Evolutionary conservation across 2,888 invertebrate species (phyloP).

Genomic region (Gryllus longicercus): DNA sequence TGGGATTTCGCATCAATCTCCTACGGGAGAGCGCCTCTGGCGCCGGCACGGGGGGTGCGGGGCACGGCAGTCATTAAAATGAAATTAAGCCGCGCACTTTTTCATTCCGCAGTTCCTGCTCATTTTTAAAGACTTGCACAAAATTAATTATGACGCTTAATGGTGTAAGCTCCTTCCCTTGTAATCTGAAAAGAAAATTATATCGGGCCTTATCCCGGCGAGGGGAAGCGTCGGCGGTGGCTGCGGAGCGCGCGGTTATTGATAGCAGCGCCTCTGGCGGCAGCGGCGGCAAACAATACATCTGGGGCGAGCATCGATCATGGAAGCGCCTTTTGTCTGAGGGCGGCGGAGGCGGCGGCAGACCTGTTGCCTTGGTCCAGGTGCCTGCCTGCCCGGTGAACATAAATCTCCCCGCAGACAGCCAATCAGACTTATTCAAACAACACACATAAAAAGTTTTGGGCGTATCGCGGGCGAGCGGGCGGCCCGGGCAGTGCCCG

Average conservation of each 20-base stretch:
- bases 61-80: slow-evolving; percentile 17
- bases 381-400: background rate
- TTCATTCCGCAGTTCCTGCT: background rate
- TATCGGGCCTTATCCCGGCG: background rate
- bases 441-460: slow-evolving; percentile 7
- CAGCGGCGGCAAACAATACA: background rate
- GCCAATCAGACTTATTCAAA: slow-evolving; percentile 17
- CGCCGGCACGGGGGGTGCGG: background rate
- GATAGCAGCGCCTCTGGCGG: slow-evolving; percentile 17
- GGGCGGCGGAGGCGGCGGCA: background rate
- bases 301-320: background rate
- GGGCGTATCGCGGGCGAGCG: background rate
- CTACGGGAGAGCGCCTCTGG: background rate
- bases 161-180: slow-evolving; percentile 10
- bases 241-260: background rate
- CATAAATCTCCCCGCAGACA: slow-evolving; percentile 17
- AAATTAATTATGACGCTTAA: slow-evolving; percentile 11
- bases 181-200: slow-evolving; percentile 17
- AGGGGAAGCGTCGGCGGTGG: background rate
- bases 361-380: slow-evolving; percentile 17
- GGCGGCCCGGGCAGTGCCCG: background rate
- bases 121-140: slow-evolving; percentile 17
- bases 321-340: slow-evolving; percentile 17
- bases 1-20: slow-evolving; percentile 17
- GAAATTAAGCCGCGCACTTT: slow-evolving; percentile 17